phyloP scores from a whole-genome alignment of 2,797 vertebrate genomes.

The Argyrosomus regius region DNA sequence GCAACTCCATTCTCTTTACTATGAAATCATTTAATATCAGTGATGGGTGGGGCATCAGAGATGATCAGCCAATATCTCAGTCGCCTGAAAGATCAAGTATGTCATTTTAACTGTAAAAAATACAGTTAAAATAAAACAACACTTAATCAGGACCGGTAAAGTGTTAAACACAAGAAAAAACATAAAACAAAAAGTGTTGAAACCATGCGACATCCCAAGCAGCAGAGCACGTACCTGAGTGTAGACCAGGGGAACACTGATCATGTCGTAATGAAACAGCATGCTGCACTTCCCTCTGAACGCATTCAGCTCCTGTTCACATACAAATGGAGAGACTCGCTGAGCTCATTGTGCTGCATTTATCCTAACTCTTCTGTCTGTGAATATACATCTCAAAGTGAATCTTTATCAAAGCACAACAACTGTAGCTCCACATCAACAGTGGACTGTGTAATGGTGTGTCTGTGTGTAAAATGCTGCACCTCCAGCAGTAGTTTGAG shows the following conservation, averaged over 20 bases:
- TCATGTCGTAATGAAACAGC: constrained; percentile 96
- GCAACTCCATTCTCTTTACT: not conserved
- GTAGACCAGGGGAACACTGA: constrained; percentile 93
- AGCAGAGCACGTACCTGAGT: constrained; percentile 87
- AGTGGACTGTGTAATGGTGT: not conserved
- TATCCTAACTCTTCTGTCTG: not conserved
- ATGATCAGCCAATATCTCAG: not conserved
- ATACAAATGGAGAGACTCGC: constrained; percentile 35
- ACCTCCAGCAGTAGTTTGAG: constrained; percentile 94
- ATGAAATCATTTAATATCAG: not conserved
- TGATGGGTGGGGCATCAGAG: not conserved
- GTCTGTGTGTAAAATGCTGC: constrained; percentile 19
- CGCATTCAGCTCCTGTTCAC: constrained; percentile 87
- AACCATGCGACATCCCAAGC: not conserved
- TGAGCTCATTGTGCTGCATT: constrained; percentile 10
- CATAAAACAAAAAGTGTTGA: rapidly evolving
- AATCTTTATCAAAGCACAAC: not conserved
- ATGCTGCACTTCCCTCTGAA: constrained; percentile 93
- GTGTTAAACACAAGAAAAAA: not conserved
- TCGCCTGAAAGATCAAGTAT: not conserved
- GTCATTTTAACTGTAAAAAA: constrained; percentile 15
- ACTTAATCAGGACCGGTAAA: not conserved
- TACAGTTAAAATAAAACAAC: not conserved
- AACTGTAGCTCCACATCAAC: not conserved
- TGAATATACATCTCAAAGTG: constrained; percentile 1